These are phyloP conservation scores for Halcyon leucocephala DNA, from an alignment of 2,797 vertebrate species.

Conservation along the genomic window DNA sequence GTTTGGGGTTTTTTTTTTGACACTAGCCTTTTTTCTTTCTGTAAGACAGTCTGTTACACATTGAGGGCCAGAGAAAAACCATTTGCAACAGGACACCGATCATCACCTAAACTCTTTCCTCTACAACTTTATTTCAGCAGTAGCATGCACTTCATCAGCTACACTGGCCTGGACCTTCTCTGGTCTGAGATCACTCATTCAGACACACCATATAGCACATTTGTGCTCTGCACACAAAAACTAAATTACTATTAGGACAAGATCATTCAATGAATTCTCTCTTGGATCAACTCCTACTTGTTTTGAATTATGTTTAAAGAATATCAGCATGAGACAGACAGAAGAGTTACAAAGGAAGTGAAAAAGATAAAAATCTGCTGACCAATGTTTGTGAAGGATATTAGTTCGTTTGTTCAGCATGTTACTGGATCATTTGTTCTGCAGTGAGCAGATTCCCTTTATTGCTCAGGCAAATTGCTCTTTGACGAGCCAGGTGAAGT, in stretches of 20 bases:
- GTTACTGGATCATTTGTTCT: neutral
- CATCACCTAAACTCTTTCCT: neutral
- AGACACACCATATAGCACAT: neutral
- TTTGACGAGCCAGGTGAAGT: neutral
- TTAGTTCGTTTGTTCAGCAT: neutral
- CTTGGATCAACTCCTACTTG: neutral
- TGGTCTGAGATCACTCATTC: neutral
- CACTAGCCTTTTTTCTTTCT: neutral
- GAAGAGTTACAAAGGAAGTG: neutral
- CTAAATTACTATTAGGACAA: neutral
- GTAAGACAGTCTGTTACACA: neutral
- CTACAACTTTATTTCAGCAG: neutral
- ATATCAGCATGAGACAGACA: neutral
- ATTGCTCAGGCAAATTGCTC: neutral
- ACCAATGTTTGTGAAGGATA: neutral
- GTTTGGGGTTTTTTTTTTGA: neutral
- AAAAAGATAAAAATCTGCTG: neutral
- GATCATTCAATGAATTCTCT: neutral
- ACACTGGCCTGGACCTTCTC: too few relatives aligned
- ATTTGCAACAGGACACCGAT: neutral
- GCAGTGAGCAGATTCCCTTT: neutral
- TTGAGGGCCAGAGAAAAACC: neutral
- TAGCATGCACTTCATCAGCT: neutral
- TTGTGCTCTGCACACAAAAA: neutral
- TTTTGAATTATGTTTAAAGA: neutral